Evolutionary conservation across 1,140 invertebrate genomes (phyloP), one percentile per base, ranked within the genome.

Genomic region (Heterodera schachtii): DNA sequence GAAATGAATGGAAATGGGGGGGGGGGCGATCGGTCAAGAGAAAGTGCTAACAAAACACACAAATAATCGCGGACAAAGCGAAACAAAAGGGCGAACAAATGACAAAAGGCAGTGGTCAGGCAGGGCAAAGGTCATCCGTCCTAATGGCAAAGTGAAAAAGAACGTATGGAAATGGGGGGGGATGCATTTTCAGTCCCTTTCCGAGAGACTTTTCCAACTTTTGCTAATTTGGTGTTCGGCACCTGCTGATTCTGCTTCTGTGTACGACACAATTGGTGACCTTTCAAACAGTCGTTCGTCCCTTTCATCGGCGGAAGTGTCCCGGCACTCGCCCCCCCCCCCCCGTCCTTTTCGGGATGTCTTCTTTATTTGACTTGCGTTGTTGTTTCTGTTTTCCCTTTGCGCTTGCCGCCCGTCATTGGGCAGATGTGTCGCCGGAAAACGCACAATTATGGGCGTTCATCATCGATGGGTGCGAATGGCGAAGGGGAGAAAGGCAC

Each of bases 341-440:
- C 31, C 31, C 31, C 49, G 16, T 64, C 57, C 57, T 64, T 64
- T 64, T 64, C 57, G 57, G 57, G 57, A 64, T 64, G 11, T 19
- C 19, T 64, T 64, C 57, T 64, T 64, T 19, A 13, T 60, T 19
- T 60, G 57, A 60, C 57, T 60, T 60, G 57, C 19, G 57, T 60
- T 60, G 9, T 6, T 71, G 31, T 71, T 31, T 71, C 31, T 3
- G 21, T 43, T 31, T 46, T 71, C 49, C 49, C 11, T 71, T 71
- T 71, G 69, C 21, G 31, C 13, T 71, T 31, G 69, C 44, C 69
- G 69, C 69, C 41, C 31, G 9, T 71, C 69, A 71, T 71, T 46
- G 57, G 69, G 69, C 69, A 71, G 69, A 71, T 71, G 69, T 71
- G 31, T 41, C 69, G 69, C 69, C 69, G 69, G 69, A 71, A 71